Evolutionary conservation across 2,888 invertebrate genomes (phyloP).

Genomic region (Scelioninae gen. 2): DNA sequence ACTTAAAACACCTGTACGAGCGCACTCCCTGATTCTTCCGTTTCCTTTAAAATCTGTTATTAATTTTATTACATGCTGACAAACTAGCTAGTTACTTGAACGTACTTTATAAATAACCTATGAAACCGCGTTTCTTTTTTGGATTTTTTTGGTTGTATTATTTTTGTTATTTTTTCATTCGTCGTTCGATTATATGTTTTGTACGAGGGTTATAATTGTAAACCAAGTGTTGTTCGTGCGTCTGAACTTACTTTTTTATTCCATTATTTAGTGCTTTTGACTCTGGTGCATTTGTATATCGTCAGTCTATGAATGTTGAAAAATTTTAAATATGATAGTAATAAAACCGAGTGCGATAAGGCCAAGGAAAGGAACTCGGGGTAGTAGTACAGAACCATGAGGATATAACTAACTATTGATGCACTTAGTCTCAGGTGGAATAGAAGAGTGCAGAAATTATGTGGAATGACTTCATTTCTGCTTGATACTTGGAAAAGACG

Average conservation of each 20-base stretch:
- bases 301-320: conserved; percentile 54
- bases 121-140: conserved; percentile 64
- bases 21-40: conserved; percentile 52
- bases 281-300: conserved; percentile 54
- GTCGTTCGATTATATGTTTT: conserved; percentile 69
- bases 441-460: conserved; percentile 37
- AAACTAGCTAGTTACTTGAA: conserved; percentile 71
- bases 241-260: conserved; percentile 47
- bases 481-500: conserved; percentile 36
- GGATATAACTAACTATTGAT: conserved; percentile 51
- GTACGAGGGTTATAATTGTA: conserved; percentile 70
- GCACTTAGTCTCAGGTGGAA: conserved; percentile 43
- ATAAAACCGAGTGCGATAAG: conserved; percentile 34
- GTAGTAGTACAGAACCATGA: conserved; percentile 27
- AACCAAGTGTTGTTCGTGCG: conserved; percentile 66
- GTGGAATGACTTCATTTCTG: conserved; percentile 49
- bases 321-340: conserved; percentile 40
- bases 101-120: conserved; percentile 71
- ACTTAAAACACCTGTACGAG: conserved; percentile 66
- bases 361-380: conserved; percentile 46
- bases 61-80: conserved; percentile 66
- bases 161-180: conserved; percentile 48
- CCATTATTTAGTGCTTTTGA: conserved; percentile 52
- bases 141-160: conserved; percentile 55
- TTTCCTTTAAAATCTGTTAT: conserved; percentile 59